Conservation (phyloP, 2,888 invertebrate species). For the Rhabditophanes sp. region DNA sequence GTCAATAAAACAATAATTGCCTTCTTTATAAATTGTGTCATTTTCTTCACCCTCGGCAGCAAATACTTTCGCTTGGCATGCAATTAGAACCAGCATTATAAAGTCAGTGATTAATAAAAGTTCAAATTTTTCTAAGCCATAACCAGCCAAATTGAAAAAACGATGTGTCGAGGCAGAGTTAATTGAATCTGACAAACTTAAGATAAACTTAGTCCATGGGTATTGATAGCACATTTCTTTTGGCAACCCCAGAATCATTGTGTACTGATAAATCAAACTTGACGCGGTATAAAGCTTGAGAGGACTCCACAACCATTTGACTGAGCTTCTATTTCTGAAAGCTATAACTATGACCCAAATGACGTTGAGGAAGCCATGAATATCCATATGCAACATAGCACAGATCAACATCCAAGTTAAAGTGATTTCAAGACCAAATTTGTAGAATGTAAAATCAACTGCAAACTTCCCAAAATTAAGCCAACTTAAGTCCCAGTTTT, state of each 20-base stretch:
- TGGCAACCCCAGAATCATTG: conserved; percentile 70
- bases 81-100: conserved; percentile 24
- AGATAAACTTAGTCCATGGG: too few species aligned
- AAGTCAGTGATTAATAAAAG: too few species aligned
- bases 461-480: conserved; percentile 66
- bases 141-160: too few species aligned
- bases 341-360: conserved; percentile 59
- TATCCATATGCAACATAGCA: conserved; percentile 61
- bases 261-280: conserved; percentile 69
- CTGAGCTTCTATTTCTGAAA: conserved; percentile 54
- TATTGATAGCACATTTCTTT: conserved; percentile 72
- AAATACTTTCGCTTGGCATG: conserved; percentile 61
- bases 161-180: too few species aligned
- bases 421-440: conserved; percentile 85
- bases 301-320: conserved; percentile 59
- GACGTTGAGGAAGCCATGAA: conserved; percentile 46
- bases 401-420: conserved; percentile 67
- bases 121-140: too few species aligned
- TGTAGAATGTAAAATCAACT: conserved; percentile 84
- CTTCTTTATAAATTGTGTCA: conserved; percentile 27
- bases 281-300: conserved; percentile 66
- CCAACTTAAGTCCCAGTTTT: conserved; percentile 68
- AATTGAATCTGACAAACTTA: too few species aligned
- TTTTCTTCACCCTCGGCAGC: conserved; percentile 34
- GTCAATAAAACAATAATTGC: too few species aligned